Conservation (phyloP, 2,113 vertebrate genomes). For the Gymnocephalus cernua region DNA sequence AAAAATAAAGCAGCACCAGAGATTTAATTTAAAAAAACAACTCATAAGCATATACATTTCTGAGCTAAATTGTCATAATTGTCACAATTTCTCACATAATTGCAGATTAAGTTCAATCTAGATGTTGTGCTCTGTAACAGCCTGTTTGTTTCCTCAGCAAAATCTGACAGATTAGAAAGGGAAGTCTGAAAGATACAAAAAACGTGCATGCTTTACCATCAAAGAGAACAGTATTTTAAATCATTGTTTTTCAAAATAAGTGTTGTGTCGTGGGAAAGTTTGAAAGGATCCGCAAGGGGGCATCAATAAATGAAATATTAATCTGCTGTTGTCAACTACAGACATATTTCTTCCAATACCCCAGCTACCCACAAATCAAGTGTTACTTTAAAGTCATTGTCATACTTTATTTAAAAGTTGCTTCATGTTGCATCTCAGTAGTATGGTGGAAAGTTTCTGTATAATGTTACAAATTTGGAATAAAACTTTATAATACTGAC, state of each 20-base stretch:
- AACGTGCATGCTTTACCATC: neutral
- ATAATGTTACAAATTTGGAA: conserved; percentile 14
- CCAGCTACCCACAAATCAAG: neutral
- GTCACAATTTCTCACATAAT: neutral
- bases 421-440: conserved; percentile 23
- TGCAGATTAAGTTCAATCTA: neutral
- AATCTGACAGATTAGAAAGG: neutral
- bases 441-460: conserved; percentile 23
- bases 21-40: neutral
- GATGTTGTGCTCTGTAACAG: neutral
- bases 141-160: neutral
- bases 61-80: neutral
- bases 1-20: neutral
- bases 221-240: neutral
- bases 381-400: neutral
- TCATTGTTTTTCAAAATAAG: neutral
- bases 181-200: neutral
- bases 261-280: conserved; percentile 39
- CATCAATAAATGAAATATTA: neutral
- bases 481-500: conserved; percentile 10
- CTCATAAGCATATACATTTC: neutral
- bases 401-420: neutral
- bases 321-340: conserved; percentile 1
- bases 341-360: neutral
- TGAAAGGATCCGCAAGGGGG: neutral